These are phyloP conservation scores for Macropis europaea DNA, from an alignment of 2,888 invertebrate species.

Conservation along the genomic window DNA sequence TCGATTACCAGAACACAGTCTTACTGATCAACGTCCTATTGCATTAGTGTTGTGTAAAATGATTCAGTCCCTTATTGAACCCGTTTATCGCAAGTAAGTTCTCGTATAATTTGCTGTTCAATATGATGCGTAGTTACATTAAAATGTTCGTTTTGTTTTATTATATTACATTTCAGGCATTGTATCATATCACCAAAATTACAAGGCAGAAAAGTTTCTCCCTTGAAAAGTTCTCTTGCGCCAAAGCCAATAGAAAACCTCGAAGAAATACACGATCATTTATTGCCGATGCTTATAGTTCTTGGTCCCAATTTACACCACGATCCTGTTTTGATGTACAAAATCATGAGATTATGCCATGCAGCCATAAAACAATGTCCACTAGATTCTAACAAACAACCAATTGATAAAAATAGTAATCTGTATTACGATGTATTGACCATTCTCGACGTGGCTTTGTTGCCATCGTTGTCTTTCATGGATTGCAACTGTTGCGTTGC, in stretches of 20 bases:
- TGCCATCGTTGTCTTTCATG: conserved; percentile 95
- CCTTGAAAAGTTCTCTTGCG: conserved; percentile 82
- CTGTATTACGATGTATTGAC: conserved; percentile 92
- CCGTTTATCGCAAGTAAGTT: conserved; percentile 90
- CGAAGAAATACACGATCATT: conserved; percentile 86
- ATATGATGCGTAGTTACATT: neutral
- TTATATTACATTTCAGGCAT: conserved; percentile 81
- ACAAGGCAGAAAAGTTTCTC: conserved; percentile 81
- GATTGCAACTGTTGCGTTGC: conserved; percentile 97
- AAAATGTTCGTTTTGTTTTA: neutral
- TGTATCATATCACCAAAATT: conserved; percentile 88
- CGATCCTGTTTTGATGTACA: conserved; percentile 95
- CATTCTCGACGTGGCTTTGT: conserved; percentile 91
- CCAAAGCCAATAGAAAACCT: conserved; percentile 86
- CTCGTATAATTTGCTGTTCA: neutral
- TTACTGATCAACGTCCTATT: conserved; percentile 89
- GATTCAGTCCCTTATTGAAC: conserved; percentile 92
- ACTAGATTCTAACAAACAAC: conserved; percentile 73
- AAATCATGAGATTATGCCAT: conserved; percentile 84
- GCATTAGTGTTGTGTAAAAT: conserved; percentile 89
- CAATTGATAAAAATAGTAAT: conserved; percentile 75
- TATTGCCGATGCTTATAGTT: conserved; percentile 91
- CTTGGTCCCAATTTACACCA: conserved; percentile 93
- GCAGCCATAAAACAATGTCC: conserved; percentile 74
- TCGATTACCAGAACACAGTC: conserved; percentile 90